Percentiles rank a stretch among this genome's conserved stretches.
Evolutionary conservation across 2,888 invertebrate genomes (phyloP).

Genomic region (Idaea aversata): DNA sequence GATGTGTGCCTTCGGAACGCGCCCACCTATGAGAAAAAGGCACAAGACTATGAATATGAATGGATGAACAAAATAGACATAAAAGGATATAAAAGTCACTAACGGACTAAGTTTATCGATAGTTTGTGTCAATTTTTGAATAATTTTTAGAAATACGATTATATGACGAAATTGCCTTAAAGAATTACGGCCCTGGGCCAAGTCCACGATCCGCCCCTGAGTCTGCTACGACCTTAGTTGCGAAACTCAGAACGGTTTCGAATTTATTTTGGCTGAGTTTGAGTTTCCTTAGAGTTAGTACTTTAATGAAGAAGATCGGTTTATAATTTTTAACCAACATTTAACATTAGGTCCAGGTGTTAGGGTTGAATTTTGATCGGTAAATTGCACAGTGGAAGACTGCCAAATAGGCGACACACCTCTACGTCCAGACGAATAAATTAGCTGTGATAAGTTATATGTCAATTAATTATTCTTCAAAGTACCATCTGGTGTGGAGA

Average conservation of each 20-base stretch:
- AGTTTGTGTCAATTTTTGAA: no score
- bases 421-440: conserved; percentile 76
- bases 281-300: conserved; percentile 56
- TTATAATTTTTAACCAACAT: conserved; percentile 21
- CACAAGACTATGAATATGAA: no score
- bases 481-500: conserved; percentile 72
- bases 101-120: no score
- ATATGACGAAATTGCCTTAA: no score
- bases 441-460: conserved; percentile 78
- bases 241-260: conserved; percentile 55
- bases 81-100: no score
- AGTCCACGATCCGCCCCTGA: neutral
- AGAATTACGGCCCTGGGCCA: no score
- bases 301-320: conserved; percentile 45
- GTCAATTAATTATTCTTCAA: conserved; percentile 81
- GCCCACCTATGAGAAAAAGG: no score
- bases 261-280: conserved; percentile 75
- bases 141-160: no score
- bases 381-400: conserved; percentile 47
- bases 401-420: conserved; percentile 75
- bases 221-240: conserved; percentile 30
- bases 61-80: no score
- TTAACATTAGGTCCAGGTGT: conserved; percentile 27
- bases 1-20: no score
- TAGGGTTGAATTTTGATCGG: conserved; percentile 35